These are phyloP conservation scores for Andrena bicolor DNA, from an alignment of 2,888 invertebrate genomes.

Conservation along the genomic window DNA sequence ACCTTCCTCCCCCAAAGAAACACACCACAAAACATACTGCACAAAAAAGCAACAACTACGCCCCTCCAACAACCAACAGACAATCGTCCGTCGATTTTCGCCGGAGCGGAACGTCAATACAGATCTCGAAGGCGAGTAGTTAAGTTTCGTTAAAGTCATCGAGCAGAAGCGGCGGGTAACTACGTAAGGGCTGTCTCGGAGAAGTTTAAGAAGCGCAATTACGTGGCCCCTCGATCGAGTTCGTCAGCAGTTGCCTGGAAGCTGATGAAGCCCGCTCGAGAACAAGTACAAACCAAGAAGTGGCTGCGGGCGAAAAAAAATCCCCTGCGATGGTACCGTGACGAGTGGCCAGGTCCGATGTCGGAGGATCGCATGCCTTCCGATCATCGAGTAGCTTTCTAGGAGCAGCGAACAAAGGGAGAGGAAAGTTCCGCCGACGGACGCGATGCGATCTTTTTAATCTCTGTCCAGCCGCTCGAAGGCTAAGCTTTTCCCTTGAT, in stretches of 20 bases:
- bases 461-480: constrained; percentile 31
- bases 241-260: neutral
- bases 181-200: constrained; percentile 14
- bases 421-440: constrained; percentile 30
- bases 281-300: constrained; percentile 19
- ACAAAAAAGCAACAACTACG: too few species aligned
- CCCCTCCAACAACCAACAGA: neutral
- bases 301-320: constrained; percentile 19
- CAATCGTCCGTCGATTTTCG: neutral
- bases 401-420: constrained; percentile 21
- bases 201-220: constrained; percentile 46
- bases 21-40: too few species aligned
- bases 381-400: constrained; percentile 28
- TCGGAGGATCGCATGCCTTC: constrained; percentile 15
- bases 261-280: constrained; percentile 12
- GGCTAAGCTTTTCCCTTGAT: constrained; percentile 17
- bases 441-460: constrained; percentile 50
- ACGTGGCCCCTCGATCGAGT: constrained; percentile 34
- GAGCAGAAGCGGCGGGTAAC: constrained; percentile 18
- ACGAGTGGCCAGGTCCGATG: neutral
- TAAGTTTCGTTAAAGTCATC: constrained; percentile 21
- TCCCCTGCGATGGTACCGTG: neutral
- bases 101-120: neutral
- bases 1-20: too few species aligned
- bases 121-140: neutral